Percentiles rank a stretch among this genome's conserved stretches.
Evolutionary conservation across 2,797 vertebrate species (phyloP).

Genomic region (Gymnoscopelus microlampas): DNA sequence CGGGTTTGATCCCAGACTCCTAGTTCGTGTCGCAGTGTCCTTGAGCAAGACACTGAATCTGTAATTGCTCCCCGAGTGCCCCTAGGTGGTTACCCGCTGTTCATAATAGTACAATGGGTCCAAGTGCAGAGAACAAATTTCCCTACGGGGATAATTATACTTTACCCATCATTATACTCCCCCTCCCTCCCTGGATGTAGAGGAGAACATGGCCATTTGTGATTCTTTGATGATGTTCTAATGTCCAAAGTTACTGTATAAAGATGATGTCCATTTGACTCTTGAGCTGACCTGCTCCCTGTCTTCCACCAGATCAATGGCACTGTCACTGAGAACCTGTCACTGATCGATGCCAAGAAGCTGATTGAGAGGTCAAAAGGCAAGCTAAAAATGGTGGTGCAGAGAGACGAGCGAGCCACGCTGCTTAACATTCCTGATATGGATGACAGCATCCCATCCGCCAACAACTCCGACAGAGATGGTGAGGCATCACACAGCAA

Average conservation of each 20-base stretch:
- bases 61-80: too few species aligned
- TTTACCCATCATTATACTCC: background rate
- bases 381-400: conserved; percentile 99
- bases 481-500: conserved; percentile 79
- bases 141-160: too few species aligned
- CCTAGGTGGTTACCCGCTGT: too few species aligned
- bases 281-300: conserved; percentile 30
- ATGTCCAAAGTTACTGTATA: too few species aligned
- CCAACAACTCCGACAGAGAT: conserved; percentile 95
- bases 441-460: conserved; percentile 96
- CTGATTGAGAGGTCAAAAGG: conserved; percentile 98
- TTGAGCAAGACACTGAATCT: too few species aligned
- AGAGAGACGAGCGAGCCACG: conserved; percentile 94
- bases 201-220: background rate
- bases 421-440: conserved; percentile 96
- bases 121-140: too few species aligned
- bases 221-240: background rate
- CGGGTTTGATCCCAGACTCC: too few species aligned
- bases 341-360: conserved; percentile 96
- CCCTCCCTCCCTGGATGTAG: background rate
- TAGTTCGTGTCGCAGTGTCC: too few species aligned
- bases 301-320: conserved; percentile 90
- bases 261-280: conserved; percentile 10
- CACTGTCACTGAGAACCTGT: conserved; percentile 98
- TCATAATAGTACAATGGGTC: too few species aligned